Conservation (phyloP, 2,888 invertebrate species). For the Tetranychus piercei region DNA sequence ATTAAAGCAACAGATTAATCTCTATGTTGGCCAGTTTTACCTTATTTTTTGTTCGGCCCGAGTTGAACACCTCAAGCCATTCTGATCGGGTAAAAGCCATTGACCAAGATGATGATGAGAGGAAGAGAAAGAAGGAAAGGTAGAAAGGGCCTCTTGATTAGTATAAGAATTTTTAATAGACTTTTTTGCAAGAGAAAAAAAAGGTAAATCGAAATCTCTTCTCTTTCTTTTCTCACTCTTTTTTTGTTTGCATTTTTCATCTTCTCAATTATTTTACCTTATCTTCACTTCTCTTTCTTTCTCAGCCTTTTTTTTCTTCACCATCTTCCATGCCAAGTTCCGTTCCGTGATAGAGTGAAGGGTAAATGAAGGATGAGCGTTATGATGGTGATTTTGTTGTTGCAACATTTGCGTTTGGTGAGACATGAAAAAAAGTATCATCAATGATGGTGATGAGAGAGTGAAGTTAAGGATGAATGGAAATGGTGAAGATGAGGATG, state of each 20-base stretch:
- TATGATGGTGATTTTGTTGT: neutral
- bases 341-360: neutral
- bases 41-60: neutral
- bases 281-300: neutral
- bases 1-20: neutral
- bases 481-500: neutral
- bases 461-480: neutral
- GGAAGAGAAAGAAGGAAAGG: neutral
- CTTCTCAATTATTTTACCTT: too few relatives aligned
- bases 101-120: neutral
- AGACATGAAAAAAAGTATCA: neutral
- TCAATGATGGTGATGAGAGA: neutral
- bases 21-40: neutral
- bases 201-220: neutral
- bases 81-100: neutral
- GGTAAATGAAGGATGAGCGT: neutral
- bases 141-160: neutral
- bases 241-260: neutral
- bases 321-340: neutral
- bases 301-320: neutral
- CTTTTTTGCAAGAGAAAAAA: neutral
- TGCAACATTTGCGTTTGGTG: neutral
- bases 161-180: neutral
- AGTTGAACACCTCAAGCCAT: neutral
- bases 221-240: neutral